phyloP scores from a whole-genome alignment of 2,113 vertebrate species.

The Pelmatolapia mariae region DNA sequence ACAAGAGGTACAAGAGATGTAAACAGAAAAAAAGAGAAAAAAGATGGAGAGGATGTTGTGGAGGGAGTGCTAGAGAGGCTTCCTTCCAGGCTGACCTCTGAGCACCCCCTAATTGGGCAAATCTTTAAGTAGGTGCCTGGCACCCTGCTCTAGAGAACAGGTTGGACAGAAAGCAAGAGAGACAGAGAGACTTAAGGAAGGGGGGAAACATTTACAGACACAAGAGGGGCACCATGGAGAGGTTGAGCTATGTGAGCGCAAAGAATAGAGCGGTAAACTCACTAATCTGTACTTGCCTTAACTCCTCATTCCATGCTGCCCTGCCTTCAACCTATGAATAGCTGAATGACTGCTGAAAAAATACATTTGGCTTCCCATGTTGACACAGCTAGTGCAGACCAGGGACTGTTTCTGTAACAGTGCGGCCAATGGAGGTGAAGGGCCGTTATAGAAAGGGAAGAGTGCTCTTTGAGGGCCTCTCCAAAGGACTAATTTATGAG shows the following conservation, averaged over 20 bases:
- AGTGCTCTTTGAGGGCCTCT: conserved; percentile 41
- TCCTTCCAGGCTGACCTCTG: conserved; percentile 30
- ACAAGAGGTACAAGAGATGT: not conserved
- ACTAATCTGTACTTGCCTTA: conserved; percentile 2
- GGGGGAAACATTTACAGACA: conserved; percentile 22
- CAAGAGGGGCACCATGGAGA: conserved; percentile 40
- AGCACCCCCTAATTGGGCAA: conserved; percentile 62
- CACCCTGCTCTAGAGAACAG: conserved; percentile 19
- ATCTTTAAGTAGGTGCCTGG: conserved; percentile 31
- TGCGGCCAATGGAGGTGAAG: not conserved
- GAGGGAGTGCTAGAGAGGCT: not conserved
- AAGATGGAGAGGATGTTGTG: not conserved
- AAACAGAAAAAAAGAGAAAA: conserved; percentile 12
- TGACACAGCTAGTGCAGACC: not conserved
- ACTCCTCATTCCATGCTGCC: not conserved
- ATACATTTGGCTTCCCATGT: not conserved
- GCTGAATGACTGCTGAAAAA: conserved; percentile 9
- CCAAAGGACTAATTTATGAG: conserved; percentile 64
- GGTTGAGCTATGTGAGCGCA: conserved; percentile 51
- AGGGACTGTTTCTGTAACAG: not conserved
- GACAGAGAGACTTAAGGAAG: not conserved
- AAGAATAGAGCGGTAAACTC: conserved; percentile 53
- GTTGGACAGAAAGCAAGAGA: conserved; percentile 17
- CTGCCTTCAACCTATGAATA: not conserved
- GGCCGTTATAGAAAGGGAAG: not conserved